Evolutionary conservation across 2,797 vertebrate genomes (phyloP), one percentile per base, ranked within the genome.

Genomic region (Centropyge bicolor): DNA sequence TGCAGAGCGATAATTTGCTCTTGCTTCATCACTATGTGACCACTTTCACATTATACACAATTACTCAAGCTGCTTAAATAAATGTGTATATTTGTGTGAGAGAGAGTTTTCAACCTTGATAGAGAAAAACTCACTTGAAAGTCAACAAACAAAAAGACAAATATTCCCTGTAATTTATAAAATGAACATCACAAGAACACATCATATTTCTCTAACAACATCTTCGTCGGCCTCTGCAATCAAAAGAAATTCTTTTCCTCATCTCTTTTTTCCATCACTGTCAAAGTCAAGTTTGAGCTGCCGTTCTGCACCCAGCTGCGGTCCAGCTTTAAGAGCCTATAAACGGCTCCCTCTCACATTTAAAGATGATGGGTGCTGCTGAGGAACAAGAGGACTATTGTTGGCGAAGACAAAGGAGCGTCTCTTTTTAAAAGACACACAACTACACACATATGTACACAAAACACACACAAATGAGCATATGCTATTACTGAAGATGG

Each of bases 351-450:
- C 63, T 38, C 60, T 78, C 74, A 62, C 71, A 79, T 86, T 92
- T 87, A 81, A 87, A 82, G 70, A 86, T 57, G 56, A 82, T 63
- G 80, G 79, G 45, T 65, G 78, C 80, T 69, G 46, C 64, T 83
- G 38, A 40, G 40, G 69, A 85, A 94, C 93, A 94, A 91, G 79
- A 74, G 55, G 46, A 20, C 59, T 69, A 67, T 86, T 93, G 90
- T 94, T 82, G 78, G 38, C 66, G 70, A 35, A 22, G 59, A 89
- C 77, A 88, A 81, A 88, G 78, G 24, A 69, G 55, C 24, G 55
- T 62, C 80, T 89, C 55, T 86, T 74, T 85, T 78, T 62, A 8
- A 64, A 67, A 40, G 61, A 76, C 16, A 27, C 22, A 72, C 48
- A 10, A 48, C 73, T 20, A 55, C 48, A 62, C 11, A 46, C 20